Percentiles rank a stretch among this genome's conserved stretches.
phyloP scores from a whole-genome alignment of 2,797 vertebrate species.

The Decapterus maruadsi region DNA sequence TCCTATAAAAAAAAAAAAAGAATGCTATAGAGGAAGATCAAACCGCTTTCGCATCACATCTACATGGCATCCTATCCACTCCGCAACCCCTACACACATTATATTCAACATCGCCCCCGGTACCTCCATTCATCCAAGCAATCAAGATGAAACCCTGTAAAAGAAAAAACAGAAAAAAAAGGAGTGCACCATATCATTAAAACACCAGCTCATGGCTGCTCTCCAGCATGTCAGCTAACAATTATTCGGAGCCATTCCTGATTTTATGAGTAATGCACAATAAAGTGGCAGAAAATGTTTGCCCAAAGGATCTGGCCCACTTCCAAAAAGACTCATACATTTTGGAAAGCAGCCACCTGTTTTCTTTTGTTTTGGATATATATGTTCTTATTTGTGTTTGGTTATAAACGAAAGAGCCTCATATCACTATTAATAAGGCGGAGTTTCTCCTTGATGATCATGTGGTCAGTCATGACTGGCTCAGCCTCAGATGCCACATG shows the following conservation, averaged over 20 bases:
- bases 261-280: slow-evolving; percentile 52
- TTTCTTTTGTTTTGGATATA: slow-evolving; percentile 81
- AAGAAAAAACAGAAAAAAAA: slow-evolving; percentile 33
- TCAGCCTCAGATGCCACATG: slow-evolving; percentile 6
- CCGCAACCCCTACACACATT: slow-evolving; percentile 41
- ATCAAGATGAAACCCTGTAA: slow-evolving; percentile 38
- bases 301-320: slow-evolving; percentile 65
- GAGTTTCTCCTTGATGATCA: slow-evolving; percentile 26
- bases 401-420: slow-evolving; percentile 87
- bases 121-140: slow-evolving; percentile 54
- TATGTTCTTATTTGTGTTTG: slow-evolving; percentile 83
- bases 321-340: slow-evolving; percentile 70
- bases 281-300: slow-evolving; percentile 49
- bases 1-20: slow-evolving; percentile 7
- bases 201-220: slow-evolving; percentile 85
- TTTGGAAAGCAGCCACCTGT: slow-evolving; percentile 84
- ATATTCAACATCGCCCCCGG: slow-evolving; percentile 46
- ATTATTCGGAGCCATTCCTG: slow-evolving; percentile 57
- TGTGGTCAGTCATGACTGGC: slow-evolving; percentile 23
- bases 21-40: slow-evolving; percentile 27
- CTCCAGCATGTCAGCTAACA: slow-evolving; percentile 76
- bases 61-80: slow-evolving; percentile 43
- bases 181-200: slow-evolving; percentile 88
- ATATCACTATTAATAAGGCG: slow-evolving; percentile 75
- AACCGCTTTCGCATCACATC: slow-evolving; percentile 50